These are phyloP conservation scores for Epirrhoe alternata DNA, from an alignment of 2,888 invertebrate genomes.

Conservation along the genomic window DNA sequence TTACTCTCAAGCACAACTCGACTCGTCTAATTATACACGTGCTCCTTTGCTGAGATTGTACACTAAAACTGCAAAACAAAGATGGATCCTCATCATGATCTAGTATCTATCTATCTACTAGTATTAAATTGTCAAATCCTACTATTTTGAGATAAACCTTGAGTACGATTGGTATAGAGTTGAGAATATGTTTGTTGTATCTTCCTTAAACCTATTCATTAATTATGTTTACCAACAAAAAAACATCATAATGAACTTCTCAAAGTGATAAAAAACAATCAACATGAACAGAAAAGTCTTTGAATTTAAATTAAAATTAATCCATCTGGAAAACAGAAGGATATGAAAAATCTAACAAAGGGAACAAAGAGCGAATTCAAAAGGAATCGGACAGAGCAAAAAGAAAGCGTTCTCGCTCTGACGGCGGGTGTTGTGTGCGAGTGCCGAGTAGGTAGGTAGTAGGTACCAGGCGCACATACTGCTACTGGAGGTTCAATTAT, in stretches of 20 bases:
- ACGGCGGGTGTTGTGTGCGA: constrained; percentile 53
- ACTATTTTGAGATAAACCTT: no score
- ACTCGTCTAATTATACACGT: neutral
- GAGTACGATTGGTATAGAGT: no score
- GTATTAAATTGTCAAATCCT: no score
- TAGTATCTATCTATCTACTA: no score
- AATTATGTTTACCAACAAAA: constrained; percentile 33
- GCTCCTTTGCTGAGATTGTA: neutral
- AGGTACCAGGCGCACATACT: constrained; percentile 75
- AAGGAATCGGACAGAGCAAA: constrained; percentile 67
- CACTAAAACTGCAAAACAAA: no score
- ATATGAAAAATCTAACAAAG: constrained; percentile 77
- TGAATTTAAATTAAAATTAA: constrained; percentile 78
- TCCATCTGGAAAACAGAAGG: constrained; percentile 76
- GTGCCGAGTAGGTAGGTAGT: no score
- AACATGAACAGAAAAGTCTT: constrained; percentile 56
- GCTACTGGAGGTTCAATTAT: constrained; percentile 72
- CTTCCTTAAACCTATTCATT: no score
- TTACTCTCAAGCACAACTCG: neutral
- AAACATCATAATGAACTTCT: constrained; percentile 41
- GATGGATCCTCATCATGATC: no score
- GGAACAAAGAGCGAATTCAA: constrained; percentile 69
- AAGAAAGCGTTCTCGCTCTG: constrained; percentile 51
- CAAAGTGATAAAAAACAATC: constrained; percentile 45
- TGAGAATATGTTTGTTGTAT: no score